phyloP scores from a whole-genome alignment of 1,140 invertebrate genomes.

The Hylaeus anthracinus region DNA sequence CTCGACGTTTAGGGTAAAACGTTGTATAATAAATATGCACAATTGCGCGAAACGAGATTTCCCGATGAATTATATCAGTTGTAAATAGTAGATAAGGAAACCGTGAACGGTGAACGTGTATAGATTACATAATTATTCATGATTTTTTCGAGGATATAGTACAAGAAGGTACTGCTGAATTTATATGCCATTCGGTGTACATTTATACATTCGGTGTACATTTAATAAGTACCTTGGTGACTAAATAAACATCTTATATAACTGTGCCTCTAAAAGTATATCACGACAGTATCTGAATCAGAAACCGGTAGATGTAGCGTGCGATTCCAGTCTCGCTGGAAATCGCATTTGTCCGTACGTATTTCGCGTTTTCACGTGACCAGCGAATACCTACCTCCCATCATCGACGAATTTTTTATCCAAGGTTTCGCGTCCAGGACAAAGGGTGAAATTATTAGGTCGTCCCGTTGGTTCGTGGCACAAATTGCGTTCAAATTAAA shows the following conservation, averaged over 20 bases:
- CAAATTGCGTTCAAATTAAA: too few species aligned
- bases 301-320: background rate
- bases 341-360: too few species aligned
- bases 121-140: constrained; percentile 27
- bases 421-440: background rate
- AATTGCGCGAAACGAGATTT: constrained; percentile 10
- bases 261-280: constrained; percentile 35
- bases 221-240: constrained; percentile 62
- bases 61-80: constrained; percentile 30
- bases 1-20: constrained; percentile 3
- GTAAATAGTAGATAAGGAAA: constrained; percentile 54
- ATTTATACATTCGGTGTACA: constrained; percentile 54
- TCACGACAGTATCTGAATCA: background rate
- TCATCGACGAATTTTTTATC: background rate
- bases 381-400: background rate
- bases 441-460: too few species aligned
- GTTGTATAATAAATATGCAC: constrained; percentile 53
- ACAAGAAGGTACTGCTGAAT: constrained; percentile 59
- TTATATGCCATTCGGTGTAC: constrained; percentile 63
- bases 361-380: too few species aligned
- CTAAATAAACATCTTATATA: constrained; percentile 57
- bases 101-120: constrained; percentile 2
- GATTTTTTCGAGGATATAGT: constrained; percentile 53
- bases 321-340: too few species aligned
- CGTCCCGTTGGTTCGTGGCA: too few species aligned